Percentiles rank a stretch among this genome's conserved stretches.
phyloP scores from a whole-genome alignment of 2,113 vertebrate species.

The Sardina pilchardus region DNA sequence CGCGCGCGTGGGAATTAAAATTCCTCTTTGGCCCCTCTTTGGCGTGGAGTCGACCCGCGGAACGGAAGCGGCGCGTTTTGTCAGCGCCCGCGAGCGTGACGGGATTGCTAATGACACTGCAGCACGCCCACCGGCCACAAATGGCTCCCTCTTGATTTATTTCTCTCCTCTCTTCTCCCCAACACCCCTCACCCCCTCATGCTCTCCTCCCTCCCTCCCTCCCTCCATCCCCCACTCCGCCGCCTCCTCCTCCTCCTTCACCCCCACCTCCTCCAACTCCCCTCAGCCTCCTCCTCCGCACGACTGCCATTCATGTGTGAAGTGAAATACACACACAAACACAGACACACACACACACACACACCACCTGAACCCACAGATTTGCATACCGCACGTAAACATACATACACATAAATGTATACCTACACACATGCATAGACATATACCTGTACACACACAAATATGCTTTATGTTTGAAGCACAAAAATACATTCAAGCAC shows the following conservation, averaged over 20 bases:
- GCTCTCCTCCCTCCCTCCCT: conserved; percentile 2
- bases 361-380: no score
- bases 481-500: conserved; percentile 31
- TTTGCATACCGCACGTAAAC: no score
- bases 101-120: conserved; percentile 72
- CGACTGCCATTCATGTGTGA: conserved; percentile 33
- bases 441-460: not conserved
- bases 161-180: conserved; percentile 61
- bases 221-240: conserved; percentile 6
- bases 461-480: not conserved
- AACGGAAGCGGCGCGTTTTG: conserved; percentile 56
- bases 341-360: not conserved
- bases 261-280: not conserved
- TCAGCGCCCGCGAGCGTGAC: conserved; percentile 65
- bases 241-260: not conserved
- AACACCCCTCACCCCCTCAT: conserved; percentile 29
- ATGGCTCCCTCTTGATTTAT: conserved; percentile 76
- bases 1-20: conserved; percentile 62
- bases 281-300: not conserved
- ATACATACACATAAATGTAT: not conserved
- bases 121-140: conserved; percentile 62
- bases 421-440: not conserved
- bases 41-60: conserved; percentile 55
- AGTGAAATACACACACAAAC: conserved; percentile 36
- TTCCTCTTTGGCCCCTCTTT: conserved; percentile 71